phyloP scores from a whole-genome alignment of 2,888 invertebrate genomes.

The Eudasyphora cyanicolor region DNA sequence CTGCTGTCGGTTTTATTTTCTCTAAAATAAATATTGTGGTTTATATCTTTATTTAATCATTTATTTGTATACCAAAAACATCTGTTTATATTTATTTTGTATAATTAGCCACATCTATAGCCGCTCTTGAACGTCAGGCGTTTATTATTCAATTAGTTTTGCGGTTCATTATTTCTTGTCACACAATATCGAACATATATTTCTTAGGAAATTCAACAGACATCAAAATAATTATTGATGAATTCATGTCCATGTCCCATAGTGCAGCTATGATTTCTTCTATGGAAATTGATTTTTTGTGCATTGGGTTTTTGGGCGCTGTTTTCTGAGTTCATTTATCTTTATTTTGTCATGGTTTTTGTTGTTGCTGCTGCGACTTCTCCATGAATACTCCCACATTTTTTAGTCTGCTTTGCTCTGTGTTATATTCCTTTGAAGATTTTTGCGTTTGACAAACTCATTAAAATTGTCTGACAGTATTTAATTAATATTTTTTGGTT shows the following conservation, averaged over 20 bases:
- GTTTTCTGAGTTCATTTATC: neutral
- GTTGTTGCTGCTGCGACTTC: neutral
- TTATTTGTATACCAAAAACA: neutral
- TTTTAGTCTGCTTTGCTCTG: no score
- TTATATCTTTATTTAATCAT: neutral
- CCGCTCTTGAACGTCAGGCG: neutral
- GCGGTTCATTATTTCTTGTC: neutral
- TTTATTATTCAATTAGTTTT: slow-evolving; percentile 13
- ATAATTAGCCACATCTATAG: neutral
- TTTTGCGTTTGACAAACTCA: slow-evolving; percentile 55
- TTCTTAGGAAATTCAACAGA: no score
- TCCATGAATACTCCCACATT: neutral
- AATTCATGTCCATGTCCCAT: neutral
- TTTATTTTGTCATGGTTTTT: neutral
- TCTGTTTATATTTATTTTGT: slow-evolving; percentile 15
- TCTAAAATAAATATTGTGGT: neutral
- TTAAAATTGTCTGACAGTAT: slow-evolving; percentile 49
- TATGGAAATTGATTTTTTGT: neutral
- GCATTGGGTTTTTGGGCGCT: neutral
- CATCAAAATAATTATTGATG: neutral
- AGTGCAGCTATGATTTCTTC: neutral
- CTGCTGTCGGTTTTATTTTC: neutral
- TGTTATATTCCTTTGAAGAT: slow-evolving; percentile 5
- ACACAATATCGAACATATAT: neutral
- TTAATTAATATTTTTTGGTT: slow-evolving; percentile 42